These are phyloP conservation scores for Sternotherus odoratus DNA, from an alignment of 2,797 vertebrate genomes.

Conservation along the genomic window DNA sequence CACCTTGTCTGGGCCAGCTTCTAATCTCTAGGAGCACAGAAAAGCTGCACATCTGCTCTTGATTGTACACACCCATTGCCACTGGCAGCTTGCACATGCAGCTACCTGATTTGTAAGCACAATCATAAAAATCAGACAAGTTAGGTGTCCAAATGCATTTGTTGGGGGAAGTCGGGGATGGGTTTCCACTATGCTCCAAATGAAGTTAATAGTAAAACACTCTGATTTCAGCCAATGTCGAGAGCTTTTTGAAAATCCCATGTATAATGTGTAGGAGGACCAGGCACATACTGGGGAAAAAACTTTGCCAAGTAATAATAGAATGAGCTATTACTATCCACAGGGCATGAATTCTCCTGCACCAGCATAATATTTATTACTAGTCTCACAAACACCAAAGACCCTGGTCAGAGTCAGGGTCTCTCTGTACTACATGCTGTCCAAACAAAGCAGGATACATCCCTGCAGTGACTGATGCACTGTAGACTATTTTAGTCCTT, in stretches of 20 bases:
- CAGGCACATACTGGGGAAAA: rapidly evolving
- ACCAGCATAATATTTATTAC: background rate
- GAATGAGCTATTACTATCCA: background rate
- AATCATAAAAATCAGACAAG: background rate
- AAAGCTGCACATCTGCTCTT: background rate
- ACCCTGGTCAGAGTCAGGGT: background rate
- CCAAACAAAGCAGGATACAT: background rate
- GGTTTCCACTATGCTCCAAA: background rate
- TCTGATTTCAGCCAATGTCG: background rate
- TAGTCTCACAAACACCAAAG: background rate
- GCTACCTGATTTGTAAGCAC: background rate
- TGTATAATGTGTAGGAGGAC: background rate
- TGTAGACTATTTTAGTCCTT: background rate
- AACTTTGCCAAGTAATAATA: background rate
- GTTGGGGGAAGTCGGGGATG: background rate
- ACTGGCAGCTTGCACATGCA: background rate
- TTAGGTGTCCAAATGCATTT: rapidly evolving
- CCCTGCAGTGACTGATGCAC: background rate
- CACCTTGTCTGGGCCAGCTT: background rate
- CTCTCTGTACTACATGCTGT: rapidly evolving
- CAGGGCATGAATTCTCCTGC: background rate
- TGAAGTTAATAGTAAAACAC: background rate
- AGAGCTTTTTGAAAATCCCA: background rate
- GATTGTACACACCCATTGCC: background rate
- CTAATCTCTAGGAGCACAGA: background rate